phyloP scores from a whole-genome alignment of 92 coral and sea anemone species.

The Zoanthus sociatus region DNA sequence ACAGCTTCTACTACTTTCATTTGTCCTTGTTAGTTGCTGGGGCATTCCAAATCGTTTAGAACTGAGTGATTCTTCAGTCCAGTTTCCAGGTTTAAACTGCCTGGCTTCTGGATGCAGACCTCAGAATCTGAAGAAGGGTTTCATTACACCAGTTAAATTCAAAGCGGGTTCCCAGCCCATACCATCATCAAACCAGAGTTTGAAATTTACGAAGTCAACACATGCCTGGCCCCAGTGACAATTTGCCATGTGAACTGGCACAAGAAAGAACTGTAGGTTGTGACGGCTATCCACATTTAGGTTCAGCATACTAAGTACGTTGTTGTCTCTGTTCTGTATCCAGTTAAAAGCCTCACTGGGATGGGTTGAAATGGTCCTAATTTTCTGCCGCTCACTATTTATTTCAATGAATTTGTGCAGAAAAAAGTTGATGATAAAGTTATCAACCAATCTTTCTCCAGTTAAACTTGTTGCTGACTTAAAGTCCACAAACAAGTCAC shows the following conservation, averaged over 20 bases:
- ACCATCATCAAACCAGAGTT: slow-evolving; percentile 28
- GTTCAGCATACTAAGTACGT: background rate
- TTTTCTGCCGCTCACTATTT: slow-evolving; percentile 8
- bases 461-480: slow-evolving; percentile 15
- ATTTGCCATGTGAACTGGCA: slow-evolving; percentile 23
- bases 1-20: slow-evolving; percentile 18
- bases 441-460: slow-evolving; percentile 33
- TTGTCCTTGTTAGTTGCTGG: background rate
- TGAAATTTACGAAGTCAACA: slow-evolving; percentile 22
- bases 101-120: background rate
- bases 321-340: background rate
- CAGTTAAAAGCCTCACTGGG: slow-evolving; percentile 34
- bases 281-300: background rate
- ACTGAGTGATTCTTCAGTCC: background rate
- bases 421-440: slow-evolving; percentile 23
- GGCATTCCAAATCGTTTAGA: slow-evolving; percentile 39
- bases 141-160: background rate
- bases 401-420: slow-evolving; percentile 31
- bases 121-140: background rate
- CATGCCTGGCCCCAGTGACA: slow-evolving; percentile 40
- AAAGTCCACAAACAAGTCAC: slow-evolving; percentile 24
- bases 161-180: slow-evolving; percentile 4
- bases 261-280: slow-evolving; percentile 7
- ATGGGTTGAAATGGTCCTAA: background rate
- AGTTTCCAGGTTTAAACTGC: background rate